Conservation (phyloP, 2,113 vertebrate genomes). For the Otis tarda region DNA sequence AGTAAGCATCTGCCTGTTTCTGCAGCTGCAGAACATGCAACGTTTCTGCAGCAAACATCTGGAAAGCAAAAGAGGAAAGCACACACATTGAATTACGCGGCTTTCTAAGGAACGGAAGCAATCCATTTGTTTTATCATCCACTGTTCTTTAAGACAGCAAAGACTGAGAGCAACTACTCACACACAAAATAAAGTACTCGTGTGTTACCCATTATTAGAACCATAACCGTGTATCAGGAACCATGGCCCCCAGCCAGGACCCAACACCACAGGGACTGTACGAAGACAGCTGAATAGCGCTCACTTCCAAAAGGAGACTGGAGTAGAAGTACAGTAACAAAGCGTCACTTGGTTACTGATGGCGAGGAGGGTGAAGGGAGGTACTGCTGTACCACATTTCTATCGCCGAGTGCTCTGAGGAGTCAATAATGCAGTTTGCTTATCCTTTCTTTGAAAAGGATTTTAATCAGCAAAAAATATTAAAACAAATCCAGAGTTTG, state of each 20-base stretch:
- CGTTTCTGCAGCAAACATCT: not conserved
- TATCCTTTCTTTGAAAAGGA: not conserved
- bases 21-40: not conserved
- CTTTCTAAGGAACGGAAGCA: not conserved
- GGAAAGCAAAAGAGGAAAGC: not conserved
- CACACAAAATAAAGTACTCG: not conserved
- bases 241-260: not conserved
- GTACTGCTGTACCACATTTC: not conserved
- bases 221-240: fast-evolving
- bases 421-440: not conserved
- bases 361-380: not conserved
- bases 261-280: fast-evolving
- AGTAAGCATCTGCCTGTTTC: not conserved
- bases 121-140: not conserved
- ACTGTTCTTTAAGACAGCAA: not conserved
- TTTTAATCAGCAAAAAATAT: not conserved
- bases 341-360: fast-evolving
- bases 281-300: fast-evolving
- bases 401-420: fast-evolving
- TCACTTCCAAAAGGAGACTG: not conserved
- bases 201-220: not conserved
- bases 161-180: not conserved
- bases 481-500: not conserved
- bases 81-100: fast-evolving
- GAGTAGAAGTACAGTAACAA: fast-evolving